Percentiles rank a stretch among this genome's conserved stretches.
These are phyloP conservation scores for Drosophila bipectinata DNA, from an alignment of 1,140 invertebrate species.

Conservation along the genomic window DNA sequence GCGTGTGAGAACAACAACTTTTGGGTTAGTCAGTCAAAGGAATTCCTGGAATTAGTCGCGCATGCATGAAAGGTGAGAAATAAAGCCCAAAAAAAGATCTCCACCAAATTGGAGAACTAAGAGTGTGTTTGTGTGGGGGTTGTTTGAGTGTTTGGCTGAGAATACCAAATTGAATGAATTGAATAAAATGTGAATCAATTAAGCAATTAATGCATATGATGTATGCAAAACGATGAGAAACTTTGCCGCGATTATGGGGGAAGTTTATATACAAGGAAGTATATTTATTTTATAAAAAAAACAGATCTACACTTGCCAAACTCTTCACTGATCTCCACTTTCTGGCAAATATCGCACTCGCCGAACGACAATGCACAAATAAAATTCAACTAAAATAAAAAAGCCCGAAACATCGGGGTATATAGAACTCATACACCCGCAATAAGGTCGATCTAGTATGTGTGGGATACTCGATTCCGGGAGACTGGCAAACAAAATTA, in stretches of 20 bases:
- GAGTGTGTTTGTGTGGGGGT: neutral
- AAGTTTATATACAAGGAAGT: neutral
- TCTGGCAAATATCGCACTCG: conserved; percentile 7
- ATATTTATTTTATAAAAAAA: too few species aligned
- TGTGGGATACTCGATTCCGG: conserved; percentile 12
- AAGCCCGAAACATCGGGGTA: conserved; percentile 13
- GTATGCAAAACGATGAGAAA: conserved; percentile 41
- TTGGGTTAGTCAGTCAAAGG: conserved; percentile 80
- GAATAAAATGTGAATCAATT: conserved; percentile 78
- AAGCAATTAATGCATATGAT: conserved; percentile 75
- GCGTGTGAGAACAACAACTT: conserved; percentile 71
- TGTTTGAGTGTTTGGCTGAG: conserved; percentile 25
- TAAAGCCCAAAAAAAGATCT: conserved; percentile 38
- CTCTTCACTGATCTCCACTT: conserved; percentile 10
- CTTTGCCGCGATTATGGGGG: neutral
- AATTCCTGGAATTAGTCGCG: conserved; percentile 74
- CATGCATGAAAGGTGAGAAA: conserved; percentile 71
- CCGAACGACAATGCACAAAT: conserved; percentile 46
- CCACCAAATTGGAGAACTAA: conserved; percentile 4
- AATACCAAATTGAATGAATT: conserved; percentile 72
- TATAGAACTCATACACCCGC: conserved; percentile 15
- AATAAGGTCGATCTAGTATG: conserved; percentile 29
- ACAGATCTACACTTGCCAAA: conserved; percentile 13
- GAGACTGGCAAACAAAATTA: conserved; percentile 70
- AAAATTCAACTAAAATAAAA: conserved; percentile 38